These are phyloP conservation scores for Eupleurogrammus muticus DNA, from an alignment of 2,797 vertebrate genomes.

Conservation along the genomic window DNA sequence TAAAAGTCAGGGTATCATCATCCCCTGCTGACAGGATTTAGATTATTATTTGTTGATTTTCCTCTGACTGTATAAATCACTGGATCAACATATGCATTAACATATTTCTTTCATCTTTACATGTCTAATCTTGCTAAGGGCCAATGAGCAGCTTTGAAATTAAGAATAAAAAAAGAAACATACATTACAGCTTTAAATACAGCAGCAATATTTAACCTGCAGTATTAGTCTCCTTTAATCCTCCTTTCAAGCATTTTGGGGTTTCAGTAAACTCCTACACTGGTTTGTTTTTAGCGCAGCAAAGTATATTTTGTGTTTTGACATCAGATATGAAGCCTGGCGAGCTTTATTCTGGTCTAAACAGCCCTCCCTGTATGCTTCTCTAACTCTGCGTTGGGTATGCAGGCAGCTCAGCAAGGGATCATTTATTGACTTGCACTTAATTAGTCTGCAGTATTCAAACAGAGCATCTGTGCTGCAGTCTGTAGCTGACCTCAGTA, in stretches of 20 bases:
- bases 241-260: conserved; percentile 20
- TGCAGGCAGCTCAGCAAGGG: conserved; percentile 48
- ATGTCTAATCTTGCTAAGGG: conserved; percentile 1
- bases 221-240: conserved; percentile 34
- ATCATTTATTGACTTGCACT: conserved; percentile 75
- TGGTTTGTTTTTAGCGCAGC: conserved; percentile 40
- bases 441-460: conserved; percentile 76
- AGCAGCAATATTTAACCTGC: conserved; percentile 14
- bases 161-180: conserved; percentile 3
- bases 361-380: conserved; percentile 16
- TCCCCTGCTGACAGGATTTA: background rate
- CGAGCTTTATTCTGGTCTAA: conserved; percentile 31
- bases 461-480: conserved; percentile 62
- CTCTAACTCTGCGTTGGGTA: conserved; percentile 17
- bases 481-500: conserved; percentile 49
- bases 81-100: background rate
- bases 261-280: conserved; percentile 29
- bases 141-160: conserved; percentile 12
- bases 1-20: background rate
- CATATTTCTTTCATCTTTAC: conserved; percentile 4
- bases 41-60: background rate
- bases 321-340: conserved; percentile 45
- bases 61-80: background rate
- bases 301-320: conserved; percentile 45
- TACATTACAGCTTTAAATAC: conserved; percentile 5